These are phyloP conservation scores for Etia nguti DNA, from an alignment of 2,113 vertebrate genomes.

Conservation along the genomic window DNA sequence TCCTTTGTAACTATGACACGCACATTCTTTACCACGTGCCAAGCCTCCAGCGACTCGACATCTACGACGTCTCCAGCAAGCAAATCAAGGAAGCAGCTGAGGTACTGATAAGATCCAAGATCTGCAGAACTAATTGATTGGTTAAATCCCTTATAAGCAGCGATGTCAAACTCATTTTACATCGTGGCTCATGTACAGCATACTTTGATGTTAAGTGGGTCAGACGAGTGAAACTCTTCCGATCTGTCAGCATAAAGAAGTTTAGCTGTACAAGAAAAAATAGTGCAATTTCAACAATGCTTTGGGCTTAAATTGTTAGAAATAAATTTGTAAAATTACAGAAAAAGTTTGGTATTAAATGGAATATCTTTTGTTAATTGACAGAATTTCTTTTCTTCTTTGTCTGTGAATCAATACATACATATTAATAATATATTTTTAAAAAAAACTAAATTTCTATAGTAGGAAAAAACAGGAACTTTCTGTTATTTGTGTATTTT, in stretches of 20 bases:
- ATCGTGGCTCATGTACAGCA: too few species aligned
- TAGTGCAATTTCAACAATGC: neutral
- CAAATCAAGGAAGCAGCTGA: slow-evolving; percentile 81
- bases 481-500: neutral
- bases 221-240: too few species aligned
- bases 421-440: neutral
- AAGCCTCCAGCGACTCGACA: slow-evolving; percentile 79
- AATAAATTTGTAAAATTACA: neutral
- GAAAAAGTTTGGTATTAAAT: neutral
- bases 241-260: too few species aligned
- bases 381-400: neutral
- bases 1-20: slow-evolving; percentile 82
- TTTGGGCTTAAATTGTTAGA: neutral
- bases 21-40: slow-evolving; percentile 87
- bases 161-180: too few species aligned
- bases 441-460: neutral
- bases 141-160: neutral
- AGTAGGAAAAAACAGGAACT: neutral
- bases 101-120: slow-evolving; percentile 57
- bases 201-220: too few species aligned
- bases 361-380: neutral
- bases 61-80: slow-evolving; percentile 76
- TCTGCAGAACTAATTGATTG: neutral
- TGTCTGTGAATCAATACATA: neutral
- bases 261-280: too few species aligned